Evolutionary conservation across 2,888 invertebrate genomes (phyloP), one percentile per base, ranked within the genome.

Genomic region (Matsumyia berberina): DNA sequence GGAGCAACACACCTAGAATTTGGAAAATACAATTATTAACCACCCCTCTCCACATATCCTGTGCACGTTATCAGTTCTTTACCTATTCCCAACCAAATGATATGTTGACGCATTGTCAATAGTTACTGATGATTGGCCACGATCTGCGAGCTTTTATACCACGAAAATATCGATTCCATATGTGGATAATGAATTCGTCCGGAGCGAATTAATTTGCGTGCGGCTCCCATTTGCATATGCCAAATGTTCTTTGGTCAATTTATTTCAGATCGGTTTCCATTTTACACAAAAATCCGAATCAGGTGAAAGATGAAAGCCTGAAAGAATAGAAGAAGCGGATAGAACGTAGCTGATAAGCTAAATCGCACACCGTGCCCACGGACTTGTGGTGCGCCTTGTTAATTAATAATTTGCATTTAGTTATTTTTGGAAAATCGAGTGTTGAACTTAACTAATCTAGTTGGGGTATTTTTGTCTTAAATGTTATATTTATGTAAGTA

Each of bases 31-130:
- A 60, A 8, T 37, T 46, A 42, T n/a, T 33, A n/a, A 44, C 29
- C 24, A n/a, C 24, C 8, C 31, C 12, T 33, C 12, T 12, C 8
- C 2, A 19, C n/a, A 31, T 31, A n/a, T 39, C 24, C 12, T 44
- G 0, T 4, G 9, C 11, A 35, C 9, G 5, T 11, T 46, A n/a
- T 46, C n/a, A n/a, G n/a, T n/a, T n/a, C 6, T 29, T 77, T 67
- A 77, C 76, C 67, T 35, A 77, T 11, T 49, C 57, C 76, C 39
- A 76, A 24, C 51, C 67, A 67, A 77, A 67, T 77, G 76, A 77
- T 58, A n/a, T 67, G 51, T 67, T 67, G 76, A 69, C 67, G 76
- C 76, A 77, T 77, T 42, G 39, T 67, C 67, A 76, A 67, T 35
- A 35, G 42, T 37, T 44, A 76, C 67, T 76, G 67, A 51, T 58